Evolutionary conservation across 2,113 vertebrate genomes (phyloP).

Genomic region (Ictidomys tridecemlineatus): DNA sequence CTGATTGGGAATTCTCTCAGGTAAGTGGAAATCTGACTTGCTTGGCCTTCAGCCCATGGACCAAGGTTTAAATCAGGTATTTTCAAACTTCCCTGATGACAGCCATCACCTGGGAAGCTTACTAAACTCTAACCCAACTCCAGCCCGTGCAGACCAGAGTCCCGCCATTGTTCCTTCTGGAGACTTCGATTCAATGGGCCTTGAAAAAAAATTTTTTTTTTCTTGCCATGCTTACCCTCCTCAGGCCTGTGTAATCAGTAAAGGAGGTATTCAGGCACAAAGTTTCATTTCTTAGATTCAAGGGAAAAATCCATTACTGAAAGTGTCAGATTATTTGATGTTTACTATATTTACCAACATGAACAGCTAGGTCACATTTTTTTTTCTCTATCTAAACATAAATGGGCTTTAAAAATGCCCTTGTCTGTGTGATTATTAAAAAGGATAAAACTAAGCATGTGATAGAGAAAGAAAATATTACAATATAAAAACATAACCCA

Average conservation of each 20-base stretch:
- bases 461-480: slow-evolving; percentile 6
- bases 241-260: not conserved
- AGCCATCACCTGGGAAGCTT: not conserved
- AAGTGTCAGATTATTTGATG: not conserved
- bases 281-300: not conserved
- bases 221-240: not conserved
- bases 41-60: not conserved
- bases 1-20: not conserved
- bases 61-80: not conserved
- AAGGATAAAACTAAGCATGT: slow-evolving; percentile 8
- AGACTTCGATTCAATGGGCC: not conserved
- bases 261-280: not conserved
- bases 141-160: not conserved
- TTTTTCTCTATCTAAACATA: not conserved
- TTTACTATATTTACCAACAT: not conserved
- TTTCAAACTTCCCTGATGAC: not conserved
- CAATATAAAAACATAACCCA: not conserved
- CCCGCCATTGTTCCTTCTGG: not conserved
- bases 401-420: slow-evolving; percentile 10
- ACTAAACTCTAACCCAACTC: not conserved
- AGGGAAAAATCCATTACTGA: not conserved
- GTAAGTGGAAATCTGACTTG: not conserved
- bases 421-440: not conserved
- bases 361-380: not conserved
- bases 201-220: not conserved